Base-by-base conservation (phyloP, 2,888 invertebrate genomes). In the Andrena dorsata region DNA sequence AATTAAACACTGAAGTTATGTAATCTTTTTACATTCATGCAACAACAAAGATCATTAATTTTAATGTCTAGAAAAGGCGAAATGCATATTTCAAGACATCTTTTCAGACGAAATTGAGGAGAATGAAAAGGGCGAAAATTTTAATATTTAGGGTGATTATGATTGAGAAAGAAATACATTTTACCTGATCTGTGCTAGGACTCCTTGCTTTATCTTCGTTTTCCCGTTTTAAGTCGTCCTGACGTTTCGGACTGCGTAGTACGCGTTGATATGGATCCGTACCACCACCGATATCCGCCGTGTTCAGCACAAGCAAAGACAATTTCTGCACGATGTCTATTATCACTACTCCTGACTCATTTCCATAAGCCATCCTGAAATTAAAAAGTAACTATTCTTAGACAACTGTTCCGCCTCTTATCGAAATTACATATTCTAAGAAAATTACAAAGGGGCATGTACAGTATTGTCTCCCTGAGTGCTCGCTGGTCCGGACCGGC, bases 321-420 rank as follows among this genome's bases (percentile, higher is more conserved):
- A 96, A 96, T 95, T 98, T 98, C 94, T 98, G 98, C 93, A 98
- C 96, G 94, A 98, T 97, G 95, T 99, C 99, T 93, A 98, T 96
- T 94, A 99, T 97, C 94, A 98, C 98, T 94, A 99, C 95, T 91
- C 99, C 99, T 91, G 97, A 97, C 95, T 99, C 99, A 94, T 98
- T 99, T 92, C 99, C 99, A 95, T 98, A 99, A 92, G 98, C 98
- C 97, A 99, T 96, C 94, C 99, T 99, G 83, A 47, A 80, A 85
- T 20, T 26, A 68, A 49, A 51, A 13, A 4, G 26, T 51, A 16
- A 26, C 8, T 32, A 30, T 47, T 32, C 13, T 41, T 16, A 8
- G 16, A 41, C 16, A 41, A 41, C 41, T 41, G 41, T 5, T 5
- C 5, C 41, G 41, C 41, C 41, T 16, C 41, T 41, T 41, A 41